Evolutionary conservation across 2,888 invertebrate genomes (phyloP), one percentile per base, ranked within the genome.

Genomic region (Dendrolimus houi): DNA sequence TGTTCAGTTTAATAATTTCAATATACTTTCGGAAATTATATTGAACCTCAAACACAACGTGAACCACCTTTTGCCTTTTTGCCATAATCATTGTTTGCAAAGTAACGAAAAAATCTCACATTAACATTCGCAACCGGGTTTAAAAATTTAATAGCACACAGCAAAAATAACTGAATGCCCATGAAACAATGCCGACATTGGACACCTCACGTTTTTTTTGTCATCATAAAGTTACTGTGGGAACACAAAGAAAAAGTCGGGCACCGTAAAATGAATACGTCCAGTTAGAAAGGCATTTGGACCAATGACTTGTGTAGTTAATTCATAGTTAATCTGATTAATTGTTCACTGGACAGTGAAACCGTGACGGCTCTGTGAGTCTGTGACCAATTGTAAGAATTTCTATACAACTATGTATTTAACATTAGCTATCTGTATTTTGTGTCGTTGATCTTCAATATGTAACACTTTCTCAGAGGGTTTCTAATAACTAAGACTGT

Each of bases 111-210:
- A 29, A 29, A 29, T 29, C 29, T 29, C 29, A 29, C 29, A 29
- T 29, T 6, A 29, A 29, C 6, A 29, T 29, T 29, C 29, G 29
- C 6, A 29, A 29, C 29, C 29, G 29, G 29, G 0, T 29, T 29
- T 29, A 53, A 58, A 59, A 65, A 62, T 68, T 62, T 62, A 69
- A 69, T 69, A 61, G 69, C 58, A 60, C 57, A 57, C 47, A 57
- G 61, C 64, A 58, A 59, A 61, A 62, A 62, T 60, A 62, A 57
- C 47, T 59, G 55, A 41, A 61, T 72, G 77, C 74, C 68, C 76
- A 76, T 66, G 61, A 64, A 64, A 73, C 70, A 71, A 75, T 64
- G 53, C 42, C 54, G 63, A 62, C 58, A 66, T 61, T 62, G 60
- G 66, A 66, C 62, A 58, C 59, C 40, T 47, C 9, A 58, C 60